Base-by-base conservation (phyloP, 2,888 invertebrate species). In the Tuta absoluta region DNA sequence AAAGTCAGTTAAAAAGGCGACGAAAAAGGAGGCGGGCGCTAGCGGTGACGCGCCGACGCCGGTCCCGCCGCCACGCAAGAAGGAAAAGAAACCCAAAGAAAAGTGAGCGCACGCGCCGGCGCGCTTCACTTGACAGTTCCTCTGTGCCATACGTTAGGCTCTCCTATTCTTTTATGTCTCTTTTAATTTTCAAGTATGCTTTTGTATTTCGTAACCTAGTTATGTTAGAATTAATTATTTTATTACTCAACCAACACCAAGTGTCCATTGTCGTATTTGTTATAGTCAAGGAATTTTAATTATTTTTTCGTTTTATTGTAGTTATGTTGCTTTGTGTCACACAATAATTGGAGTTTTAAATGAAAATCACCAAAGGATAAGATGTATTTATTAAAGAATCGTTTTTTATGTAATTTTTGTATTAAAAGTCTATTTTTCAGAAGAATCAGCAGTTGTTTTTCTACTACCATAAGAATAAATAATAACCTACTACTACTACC, bases 1-100 rank as follows among this genome's bases (percentile, higher is more conserved):
- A 69, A 90, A 89, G 69, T 66, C 86, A 48, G 82, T 89, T 7
- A 93, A 93, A 71, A 93, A 93, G 72, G 86, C 87, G 62, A 86
- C 89, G 28, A 93, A 93, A 75, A 93, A 93, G 70, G 91, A 82
- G 77, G 86, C 75, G 69, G 84, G 76, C 66, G 67, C 77, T 63
- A 69, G 77, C 68, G 78, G 79, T 66, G 84, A 76, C 56, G 89
- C 87, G 24, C 85, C 87, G 65, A 62, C 62, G 53, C 93, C 92
- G 49, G 92, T 92, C 63, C 92, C 92, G 71, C 92, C 92, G 72
- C 92, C 92, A 69, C 88, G 93, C 70, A 92, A 92, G 82, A 92
- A 92, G 82, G 91, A 91, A 80, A 92, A 92, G 84, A 92, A 92
- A 73, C 92, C 91, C 80, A 92, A 92, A 86, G 89, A 92, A 72